Base-by-base conservation (phyloP, 2,888 invertebrate genomes). In the Microplitis manilae region DNA sequence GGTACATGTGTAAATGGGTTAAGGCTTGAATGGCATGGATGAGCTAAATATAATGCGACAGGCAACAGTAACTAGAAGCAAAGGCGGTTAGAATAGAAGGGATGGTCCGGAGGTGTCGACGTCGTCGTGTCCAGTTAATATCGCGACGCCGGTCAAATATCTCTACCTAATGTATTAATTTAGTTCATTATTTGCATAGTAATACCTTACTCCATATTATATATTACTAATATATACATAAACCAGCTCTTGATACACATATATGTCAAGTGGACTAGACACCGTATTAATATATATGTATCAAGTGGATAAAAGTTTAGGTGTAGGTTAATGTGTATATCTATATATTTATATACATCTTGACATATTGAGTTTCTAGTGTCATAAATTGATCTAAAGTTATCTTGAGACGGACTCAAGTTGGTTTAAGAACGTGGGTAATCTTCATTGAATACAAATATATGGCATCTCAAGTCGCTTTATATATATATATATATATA, bases 1-100 rank as follows among this genome's bases (percentile, higher is more conserved):
- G 6, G 13, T 50, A 50, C 13, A 50, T 13, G 70, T 72, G 15
- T 39, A 72, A 72, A 72, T 72, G 64, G 72, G 72, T 62, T 72
- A 62, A 72, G 41, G 72, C 72, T 72, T 40, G 62, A 60, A 39
- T 39, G 17, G 61, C 41, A 38, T 15, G 38, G 30, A 38, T 61
- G 17, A 61, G 62, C 72, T 72, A 72, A 72, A 72, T 72, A 72
- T 72, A 72, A 39, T 50, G 50, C 50, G 50, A 50, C 13, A 50
- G 50, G 50, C 50, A 50, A 13, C 50, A 50, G 50, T 50, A 50
- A 50, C 50, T 50, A 50, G 50, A 13, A 4, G 30, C 30, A 30
- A 30, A 17, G 61, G 72, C 72, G 64, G 72, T 62, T 72, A 62
- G 38, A 41, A 72, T 62, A 62, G 41, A 62, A 38, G 20, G 38